A percentile compares a stretch with the other conserved stretches of the same genome.
Evolutionary conservation across 1,140 invertebrate species (phyloP).

Genomic region (Hydropsyche tenuis): DNA sequence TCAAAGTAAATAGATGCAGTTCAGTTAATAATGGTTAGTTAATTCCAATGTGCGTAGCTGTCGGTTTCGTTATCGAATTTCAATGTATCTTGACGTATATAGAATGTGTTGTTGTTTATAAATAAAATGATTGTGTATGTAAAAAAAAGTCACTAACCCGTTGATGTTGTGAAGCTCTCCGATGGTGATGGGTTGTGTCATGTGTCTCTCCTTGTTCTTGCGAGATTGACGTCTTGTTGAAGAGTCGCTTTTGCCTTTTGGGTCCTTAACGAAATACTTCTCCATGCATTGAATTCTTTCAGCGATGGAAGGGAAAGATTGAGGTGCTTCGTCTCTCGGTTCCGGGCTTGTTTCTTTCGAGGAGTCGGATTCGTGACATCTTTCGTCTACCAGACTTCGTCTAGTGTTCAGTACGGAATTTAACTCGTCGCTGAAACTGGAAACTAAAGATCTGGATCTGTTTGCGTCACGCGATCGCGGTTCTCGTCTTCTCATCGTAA

Average conservation of each 20-base stretch:
- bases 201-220: conserved; percentile 62
- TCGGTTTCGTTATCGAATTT: no score
- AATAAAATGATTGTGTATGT: no score
- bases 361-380: conserved; percentile 52
- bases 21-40: no score
- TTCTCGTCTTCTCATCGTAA: conserved; percentile 59
- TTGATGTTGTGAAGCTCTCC: conserved; percentile 65
- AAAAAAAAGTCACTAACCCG: conserved; percentile 59
- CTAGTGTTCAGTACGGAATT: conserved; percentile 59
- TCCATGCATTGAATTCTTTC: conserved; percentile 62
- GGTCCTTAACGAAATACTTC: conserved; percentile 57
- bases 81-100: no score
- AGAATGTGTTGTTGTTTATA: no score
- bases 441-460: conserved; percentile 59
- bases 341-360: conserved; percentile 44
- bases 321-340: conserved; percentile 50
- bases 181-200: conserved; percentile 72
- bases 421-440: conserved; percentile 61
- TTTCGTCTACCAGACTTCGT: conserved; percentile 59
- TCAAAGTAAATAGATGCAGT: no score
- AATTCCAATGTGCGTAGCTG: no score
- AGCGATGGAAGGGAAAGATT: conserved; percentile 61
- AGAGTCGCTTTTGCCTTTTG: conserved; percentile 54
- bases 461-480: conserved; percentile 57
- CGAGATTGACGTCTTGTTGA: conserved; percentile 58